Evolutionary conservation across 2,113 vertebrate species (phyloP).

Genomic region (Dromaius novaehollandiae): DNA sequence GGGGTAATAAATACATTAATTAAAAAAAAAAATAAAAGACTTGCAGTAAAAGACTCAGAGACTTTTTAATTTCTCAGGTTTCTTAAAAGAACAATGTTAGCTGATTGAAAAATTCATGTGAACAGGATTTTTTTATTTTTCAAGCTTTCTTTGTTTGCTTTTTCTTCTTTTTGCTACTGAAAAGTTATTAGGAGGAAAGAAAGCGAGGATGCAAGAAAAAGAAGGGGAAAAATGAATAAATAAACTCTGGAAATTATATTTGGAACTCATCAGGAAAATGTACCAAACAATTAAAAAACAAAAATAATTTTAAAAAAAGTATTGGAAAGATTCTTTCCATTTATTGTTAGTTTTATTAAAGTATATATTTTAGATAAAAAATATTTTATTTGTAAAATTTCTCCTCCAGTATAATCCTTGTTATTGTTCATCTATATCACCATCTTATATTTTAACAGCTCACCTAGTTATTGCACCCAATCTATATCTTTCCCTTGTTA

Average conservation of each 20-base stretch:
- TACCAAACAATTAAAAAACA: background rate
- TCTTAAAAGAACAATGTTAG: background rate
- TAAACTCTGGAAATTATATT: background rate
- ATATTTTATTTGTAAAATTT: background rate
- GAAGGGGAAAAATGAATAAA: background rate
- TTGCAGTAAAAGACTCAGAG: background rate
- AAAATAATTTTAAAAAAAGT: background rate
- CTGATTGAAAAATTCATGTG: background rate
- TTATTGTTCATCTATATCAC: background rate
- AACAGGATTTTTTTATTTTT: background rate
- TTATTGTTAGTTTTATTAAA: background rate
- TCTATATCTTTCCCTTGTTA: background rate
- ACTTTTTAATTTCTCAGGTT: background rate
- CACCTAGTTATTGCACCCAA: background rate
- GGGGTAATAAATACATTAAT: background rate
- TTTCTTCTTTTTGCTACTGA: background rate
- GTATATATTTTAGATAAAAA: background rate
- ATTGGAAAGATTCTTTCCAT: background rate
- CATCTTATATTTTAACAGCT: background rate
- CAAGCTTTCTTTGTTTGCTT: background rate
- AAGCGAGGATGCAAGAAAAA: accelerated
- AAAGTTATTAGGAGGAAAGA: background rate
- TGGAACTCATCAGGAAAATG: background rate
- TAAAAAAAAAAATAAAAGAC: no score
- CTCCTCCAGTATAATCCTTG: accelerated